Percentiles rank a stretch among this genome's conserved stretches.
Evolutionary conservation across 2,113 vertebrate genomes (phyloP).

Genomic region (Ardeotis arabs): DNA sequence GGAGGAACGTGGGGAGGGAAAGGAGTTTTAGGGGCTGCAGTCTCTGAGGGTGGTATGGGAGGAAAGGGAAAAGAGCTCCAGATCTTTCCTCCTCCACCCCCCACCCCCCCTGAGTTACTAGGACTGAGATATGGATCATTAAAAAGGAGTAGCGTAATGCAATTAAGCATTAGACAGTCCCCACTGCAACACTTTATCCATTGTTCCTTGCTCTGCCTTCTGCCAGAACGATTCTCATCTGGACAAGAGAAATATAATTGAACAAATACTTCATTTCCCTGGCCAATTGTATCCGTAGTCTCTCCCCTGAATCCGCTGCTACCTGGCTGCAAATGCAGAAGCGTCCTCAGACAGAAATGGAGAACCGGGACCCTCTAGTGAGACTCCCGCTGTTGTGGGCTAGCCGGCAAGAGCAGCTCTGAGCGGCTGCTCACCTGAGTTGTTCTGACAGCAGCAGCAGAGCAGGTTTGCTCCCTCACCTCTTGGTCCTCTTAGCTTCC

Average conservation of each 20-base stretch:
- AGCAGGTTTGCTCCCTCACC: not conserved
- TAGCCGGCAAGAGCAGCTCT: not conserved
- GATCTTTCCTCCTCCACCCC: not conserved
- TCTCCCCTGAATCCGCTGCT: not conserved
- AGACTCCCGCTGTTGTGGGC: not conserved
- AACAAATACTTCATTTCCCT: slow-evolving; percentile 48
- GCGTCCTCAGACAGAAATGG: not conserved
- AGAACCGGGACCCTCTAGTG: not conserved
- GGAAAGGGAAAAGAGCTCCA: not conserved
- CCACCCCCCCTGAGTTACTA: not conserved
- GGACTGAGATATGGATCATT: not conserved
- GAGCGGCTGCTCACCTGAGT: not conserved
- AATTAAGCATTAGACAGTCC: not conserved
- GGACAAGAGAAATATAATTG: slow-evolving; percentile 12
- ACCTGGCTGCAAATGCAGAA: not conserved
- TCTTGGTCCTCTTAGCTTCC: not conserved
- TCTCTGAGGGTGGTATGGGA: not conserved
- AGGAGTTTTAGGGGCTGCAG: not conserved
- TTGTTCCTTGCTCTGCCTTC: slow-evolving; percentile 2
- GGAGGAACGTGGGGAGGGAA: not conserved
- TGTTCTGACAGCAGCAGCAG: not conserved
- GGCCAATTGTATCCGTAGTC: not conserved
- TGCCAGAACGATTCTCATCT: not conserved
- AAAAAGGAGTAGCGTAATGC: not conserved
- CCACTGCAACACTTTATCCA: slow-evolving; percentile 18